phyloP scores from a whole-genome alignment of 2,113 vertebrate genomes.

The Corvus cornix region DNA sequence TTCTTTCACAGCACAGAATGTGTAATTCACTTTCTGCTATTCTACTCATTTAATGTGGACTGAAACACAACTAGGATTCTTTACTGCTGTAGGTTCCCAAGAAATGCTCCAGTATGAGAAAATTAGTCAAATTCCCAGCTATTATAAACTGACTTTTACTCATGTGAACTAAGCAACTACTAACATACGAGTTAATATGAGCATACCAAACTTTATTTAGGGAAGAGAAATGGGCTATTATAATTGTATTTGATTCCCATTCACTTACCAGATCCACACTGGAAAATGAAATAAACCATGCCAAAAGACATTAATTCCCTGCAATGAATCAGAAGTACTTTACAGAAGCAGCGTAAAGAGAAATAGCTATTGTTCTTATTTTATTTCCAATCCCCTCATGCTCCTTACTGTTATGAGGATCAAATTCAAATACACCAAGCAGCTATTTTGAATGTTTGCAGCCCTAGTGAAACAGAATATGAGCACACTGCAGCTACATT shows the following conservation, averaged over 20 bases:
- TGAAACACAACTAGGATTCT: neutral
- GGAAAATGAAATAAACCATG: slow-evolving; percentile 62
- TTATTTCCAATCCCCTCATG: slow-evolving; percentile 31
- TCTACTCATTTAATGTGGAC: neutral
- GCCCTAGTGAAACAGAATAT: slow-evolving; percentile 29
- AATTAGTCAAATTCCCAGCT: slow-evolving; percentile 16
- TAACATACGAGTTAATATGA: slow-evolving; percentile 32
- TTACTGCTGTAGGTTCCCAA: neutral
- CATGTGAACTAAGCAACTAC: slow-evolving; percentile 31
- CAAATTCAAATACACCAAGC: slow-evolving; percentile 52
- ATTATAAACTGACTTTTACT: slow-evolving; percentile 24
- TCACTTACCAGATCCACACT: slow-evolving; percentile 49
- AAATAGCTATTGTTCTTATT: slow-evolving; percentile 62
- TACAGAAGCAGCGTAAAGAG: slow-evolving; percentile 40
- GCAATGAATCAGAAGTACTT: slow-evolving; percentile 40
- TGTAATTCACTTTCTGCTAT: neutral
- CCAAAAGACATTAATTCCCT: slow-evolving; percentile 58
- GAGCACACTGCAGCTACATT: slow-evolving; percentile 32
- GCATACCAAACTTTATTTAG: slow-evolving; percentile 57
- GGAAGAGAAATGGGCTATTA: slow-evolving; percentile 45
- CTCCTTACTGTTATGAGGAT: slow-evolving; percentile 35
- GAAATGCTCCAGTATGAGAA: neutral
- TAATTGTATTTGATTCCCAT: slow-evolving; percentile 49
- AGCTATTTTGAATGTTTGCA: slow-evolving; percentile 52
- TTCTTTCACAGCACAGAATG: neutral